These are phyloP conservation scores for Cochlearius cochlearius DNA, from an alignment of 2,113 vertebrate species.

Conservation along the genomic window DNA sequence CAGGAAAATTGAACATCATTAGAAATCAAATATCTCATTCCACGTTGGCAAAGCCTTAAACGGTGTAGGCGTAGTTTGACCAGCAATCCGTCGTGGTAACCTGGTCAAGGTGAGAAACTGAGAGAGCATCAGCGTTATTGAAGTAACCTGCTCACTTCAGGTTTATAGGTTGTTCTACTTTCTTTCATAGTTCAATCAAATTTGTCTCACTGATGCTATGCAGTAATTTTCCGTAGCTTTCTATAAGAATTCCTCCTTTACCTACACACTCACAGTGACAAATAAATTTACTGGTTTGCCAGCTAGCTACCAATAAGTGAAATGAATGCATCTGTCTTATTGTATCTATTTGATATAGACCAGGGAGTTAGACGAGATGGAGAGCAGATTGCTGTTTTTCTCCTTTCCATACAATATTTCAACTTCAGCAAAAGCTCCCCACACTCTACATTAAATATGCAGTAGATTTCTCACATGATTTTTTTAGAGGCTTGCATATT, in stretches of 20 bases:
- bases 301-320: background rate
- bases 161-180: background rate
- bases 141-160: background rate
- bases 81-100: background rate
- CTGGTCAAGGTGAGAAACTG: background rate
- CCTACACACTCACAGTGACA: background rate
- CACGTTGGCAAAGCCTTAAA: background rate
- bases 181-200: background rate
- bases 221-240: background rate
- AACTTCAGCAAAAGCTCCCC: background rate
- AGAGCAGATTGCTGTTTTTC: background rate
- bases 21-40: background rate
- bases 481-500: slow-evolving; percentile 16
- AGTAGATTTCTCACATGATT: background rate
- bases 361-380: background rate
- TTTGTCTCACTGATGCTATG: background rate
- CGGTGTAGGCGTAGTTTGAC: background rate
- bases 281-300: background rate
- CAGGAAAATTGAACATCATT: background rate
- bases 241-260: background rate
- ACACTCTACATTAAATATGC: background rate
- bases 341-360: background rate
- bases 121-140: background rate
- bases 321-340: background rate
- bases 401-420: background rate